These are phyloP conservation scores for Hydra vulgaris DNA, from an alignment of 30 jellyfish, hydroid and myxozoan species.

Conservation along the genomic window DNA sequence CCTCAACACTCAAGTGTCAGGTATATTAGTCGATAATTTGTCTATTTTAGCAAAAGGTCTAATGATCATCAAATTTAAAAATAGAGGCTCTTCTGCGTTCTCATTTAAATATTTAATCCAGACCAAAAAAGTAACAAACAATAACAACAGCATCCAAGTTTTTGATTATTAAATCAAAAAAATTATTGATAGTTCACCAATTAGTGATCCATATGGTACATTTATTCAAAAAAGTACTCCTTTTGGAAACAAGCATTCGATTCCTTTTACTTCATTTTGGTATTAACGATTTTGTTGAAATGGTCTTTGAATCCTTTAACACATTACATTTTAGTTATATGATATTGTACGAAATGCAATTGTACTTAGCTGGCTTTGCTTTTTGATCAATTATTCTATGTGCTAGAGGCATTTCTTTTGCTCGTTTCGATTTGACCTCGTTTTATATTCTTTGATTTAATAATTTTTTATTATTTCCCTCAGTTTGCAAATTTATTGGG, in stretches of 20 bases:
- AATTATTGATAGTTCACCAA: too few species aligned
- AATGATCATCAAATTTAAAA: not conserved
- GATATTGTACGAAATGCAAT: not conserved
- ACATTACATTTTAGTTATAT: not conserved
- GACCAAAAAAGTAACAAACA: too few species aligned
- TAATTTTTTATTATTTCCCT: not conserved
- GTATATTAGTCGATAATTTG: slow-evolving; percentile 12
- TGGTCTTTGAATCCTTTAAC: not conserved
- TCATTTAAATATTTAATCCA: too few species aligned
- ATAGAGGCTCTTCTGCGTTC: not conserved
- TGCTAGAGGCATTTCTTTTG: not conserved
- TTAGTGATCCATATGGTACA: not conserved
- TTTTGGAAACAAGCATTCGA: not conserved
- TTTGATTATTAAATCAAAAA: too few species aligned
- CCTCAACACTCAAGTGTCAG: slow-evolving; percentile 76
- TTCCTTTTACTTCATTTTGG: not conserved
- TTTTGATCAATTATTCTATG: not conserved
- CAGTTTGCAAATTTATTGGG: not conserved
- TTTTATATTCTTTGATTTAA: not conserved
- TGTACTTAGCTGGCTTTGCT: not conserved
- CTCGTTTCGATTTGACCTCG: too few species aligned
- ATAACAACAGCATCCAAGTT: too few species aligned
- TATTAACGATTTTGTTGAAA: not conserved
- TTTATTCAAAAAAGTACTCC: not conserved
- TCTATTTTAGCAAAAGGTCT: not conserved